Evolutionary conservation across 2,797 vertebrate species (phyloP), one percentile per base, ranked within the genome.

Genomic region (Sternarchorhynchus goeldii): DNA sequence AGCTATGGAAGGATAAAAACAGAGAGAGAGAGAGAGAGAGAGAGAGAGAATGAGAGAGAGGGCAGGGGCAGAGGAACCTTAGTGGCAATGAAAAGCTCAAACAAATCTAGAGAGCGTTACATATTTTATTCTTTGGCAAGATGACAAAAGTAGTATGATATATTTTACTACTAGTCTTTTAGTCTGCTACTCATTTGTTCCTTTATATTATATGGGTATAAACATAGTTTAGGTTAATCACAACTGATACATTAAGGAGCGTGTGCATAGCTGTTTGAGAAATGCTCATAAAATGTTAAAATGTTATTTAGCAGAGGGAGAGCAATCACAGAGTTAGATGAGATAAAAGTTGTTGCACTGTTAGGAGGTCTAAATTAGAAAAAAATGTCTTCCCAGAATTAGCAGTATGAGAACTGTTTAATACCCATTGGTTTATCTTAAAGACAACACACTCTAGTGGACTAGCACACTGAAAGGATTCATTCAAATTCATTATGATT

Each of bases 401-500:
- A 69, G 82, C 79, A 89, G 87, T 29, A 88, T 86, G 88, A 86
- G 87, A 72, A 53, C 36, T 21, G 76, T 88, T 87, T 55, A 21
- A 29, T 81, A 88, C 80, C 77, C 86, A 84, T 83, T 78, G 83
- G 73, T 82, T 90, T 92, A 92, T 92, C 90, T 92, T 84, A 84
- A 86, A 88, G 84, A 85, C 85, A 90, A 88, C 92, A 92, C 81
- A 84, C 88, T 88, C 84, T 83, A 80, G 79, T 84, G 75, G 79
- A 80, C 79, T 82, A 76, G 75, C 45, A 76, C 67, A 71, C 64
- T 74, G 62, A 58, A 86, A 83, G 88, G 89, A 92, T 91, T 91
- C 90, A 92, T 92, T 92, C 89, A 90, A 89, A 88, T 79, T 82
- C 82, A 85, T 80, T 87, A 84, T 90, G 89, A 89, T 92, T 90